A percentile compares a stretch with the other conserved stretches of the same genome.
These are phyloP conservation scores for Xenus cinereus DNA, from an alignment of 2,113 vertebrate genomes.

Conservation along the genomic window DNA sequence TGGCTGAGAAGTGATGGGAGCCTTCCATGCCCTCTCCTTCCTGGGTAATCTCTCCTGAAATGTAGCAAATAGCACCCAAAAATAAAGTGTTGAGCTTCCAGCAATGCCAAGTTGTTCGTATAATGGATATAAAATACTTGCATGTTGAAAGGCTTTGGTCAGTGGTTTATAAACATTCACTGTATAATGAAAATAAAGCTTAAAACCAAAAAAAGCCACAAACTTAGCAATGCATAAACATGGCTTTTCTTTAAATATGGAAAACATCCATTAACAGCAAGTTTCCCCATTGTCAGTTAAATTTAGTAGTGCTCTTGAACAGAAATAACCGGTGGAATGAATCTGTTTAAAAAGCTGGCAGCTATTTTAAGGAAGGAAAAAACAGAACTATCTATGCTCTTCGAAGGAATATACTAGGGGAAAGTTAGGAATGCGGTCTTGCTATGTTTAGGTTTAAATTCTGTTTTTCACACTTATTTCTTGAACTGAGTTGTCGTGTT, in stretches of 20 bases:
- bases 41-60: background rate
- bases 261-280: background rate
- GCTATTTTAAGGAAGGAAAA: slow-evolving; percentile 8
- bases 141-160: background rate
- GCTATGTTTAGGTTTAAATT: background rate
- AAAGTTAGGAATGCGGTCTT: background rate
- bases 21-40: background rate
- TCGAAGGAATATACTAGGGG: background rate
- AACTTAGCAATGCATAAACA: background rate
- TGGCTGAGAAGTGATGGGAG: background rate
- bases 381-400: background rate
- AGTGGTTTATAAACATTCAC: background rate
- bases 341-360: background rate
- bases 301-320: background rate
- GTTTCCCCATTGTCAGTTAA: background rate
- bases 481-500: background rate
- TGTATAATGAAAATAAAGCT: background rate
- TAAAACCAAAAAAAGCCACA: background rate
- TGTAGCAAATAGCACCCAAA: background rate
- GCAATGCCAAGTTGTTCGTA: background rate
- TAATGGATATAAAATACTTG: background rate
- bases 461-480: background rate
- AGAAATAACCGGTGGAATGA: slow-evolving; percentile 15
- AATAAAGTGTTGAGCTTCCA: background rate
- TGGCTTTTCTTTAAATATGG: background rate